Conservation (phyloP, 1,140 invertebrate genomes). For the Teleogryllus occipitalis region DNA sequence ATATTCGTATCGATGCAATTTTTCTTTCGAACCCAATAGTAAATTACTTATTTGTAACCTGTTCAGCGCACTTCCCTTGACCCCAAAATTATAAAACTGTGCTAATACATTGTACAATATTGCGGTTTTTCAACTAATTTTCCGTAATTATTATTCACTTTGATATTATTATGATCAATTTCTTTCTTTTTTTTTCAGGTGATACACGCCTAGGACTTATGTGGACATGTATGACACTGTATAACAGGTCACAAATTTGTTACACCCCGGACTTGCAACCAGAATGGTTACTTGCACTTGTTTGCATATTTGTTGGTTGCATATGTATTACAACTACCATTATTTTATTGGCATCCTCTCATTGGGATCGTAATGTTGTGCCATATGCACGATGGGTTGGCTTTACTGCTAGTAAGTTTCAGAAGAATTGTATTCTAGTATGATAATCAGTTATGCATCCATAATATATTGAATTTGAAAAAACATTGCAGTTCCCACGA, state of each 20-base stretch:
- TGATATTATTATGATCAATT: not conserved
- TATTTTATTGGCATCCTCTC: constrained; percentile 75
- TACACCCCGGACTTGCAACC: constrained; percentile 76
- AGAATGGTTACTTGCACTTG: constrained; percentile 83
- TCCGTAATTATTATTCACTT: not conserved
- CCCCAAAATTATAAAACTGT: not conserved
- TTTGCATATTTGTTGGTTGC: constrained; percentile 87
- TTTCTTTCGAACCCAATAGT: not conserved
- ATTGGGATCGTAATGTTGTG: constrained; percentile 84
- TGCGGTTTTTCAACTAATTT: not conserved
- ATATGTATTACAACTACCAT: constrained; percentile 88
- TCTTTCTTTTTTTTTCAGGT: constrained; percentile 43
- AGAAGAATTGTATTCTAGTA: too few species aligned
- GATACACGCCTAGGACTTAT: constrained; percentile 83
- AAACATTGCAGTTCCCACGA: too few species aligned
- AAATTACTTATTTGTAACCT: not conserved
- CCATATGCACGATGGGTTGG: constrained; percentile 91
- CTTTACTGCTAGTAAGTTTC: constrained; percentile 79
- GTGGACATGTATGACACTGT: constrained; percentile 88
- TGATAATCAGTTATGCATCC: too few species aligned
- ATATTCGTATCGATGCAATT: not conserved
- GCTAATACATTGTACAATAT: not conserved
- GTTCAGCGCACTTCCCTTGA: not conserved
- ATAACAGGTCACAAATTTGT: constrained; percentile 79
- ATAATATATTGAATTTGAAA: too few species aligned